Evolutionary conservation across 2,797 vertebrate species (phyloP).

Genomic region (Peromyscus nudipes): DNA sequence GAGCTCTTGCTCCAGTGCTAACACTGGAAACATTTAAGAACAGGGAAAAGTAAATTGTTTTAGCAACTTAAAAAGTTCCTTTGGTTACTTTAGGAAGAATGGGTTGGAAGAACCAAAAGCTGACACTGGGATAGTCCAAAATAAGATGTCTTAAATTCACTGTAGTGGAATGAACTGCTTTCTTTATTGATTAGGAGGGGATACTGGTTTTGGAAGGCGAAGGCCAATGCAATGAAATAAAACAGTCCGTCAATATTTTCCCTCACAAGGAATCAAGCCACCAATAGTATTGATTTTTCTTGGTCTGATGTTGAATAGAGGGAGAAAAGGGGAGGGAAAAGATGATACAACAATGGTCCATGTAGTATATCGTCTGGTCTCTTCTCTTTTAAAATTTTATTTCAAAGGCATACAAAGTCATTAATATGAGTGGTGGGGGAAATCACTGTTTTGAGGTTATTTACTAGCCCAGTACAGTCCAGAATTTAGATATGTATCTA

Average conservation of each 20-base stretch:
- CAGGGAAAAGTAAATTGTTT: not conserved
- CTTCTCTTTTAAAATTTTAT: not conserved
- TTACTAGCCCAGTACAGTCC: not conserved
- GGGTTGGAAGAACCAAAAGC: not conserved
- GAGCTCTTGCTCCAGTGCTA: not conserved
- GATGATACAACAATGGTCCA: not conserved
- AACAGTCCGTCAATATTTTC: not conserved
- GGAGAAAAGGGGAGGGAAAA: not conserved
- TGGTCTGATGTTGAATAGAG: not conserved
- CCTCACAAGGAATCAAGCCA: not conserved
- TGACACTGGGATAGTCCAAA: not conserved
- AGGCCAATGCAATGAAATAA: not conserved
- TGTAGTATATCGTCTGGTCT: not conserved
- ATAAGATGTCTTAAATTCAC: not conserved
- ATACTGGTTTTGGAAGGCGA: not conserved
- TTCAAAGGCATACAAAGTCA: not conserved
- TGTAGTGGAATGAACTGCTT: not conserved
- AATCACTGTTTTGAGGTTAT: not conserved
- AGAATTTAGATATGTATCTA: not conserved
- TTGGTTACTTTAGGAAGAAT: constrained; percentile 17
- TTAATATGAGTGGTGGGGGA: not conserved
- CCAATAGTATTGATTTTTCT: not conserved
- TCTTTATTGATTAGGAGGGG: not conserved
- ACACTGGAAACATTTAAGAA: not conserved
- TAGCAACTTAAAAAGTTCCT: not conserved